Percentiles rank a stretch among this genome's conserved stretches.
phyloP scores from a whole-genome alignment of 2,888 invertebrate genomes.

The Saturnia japonica region DNA sequence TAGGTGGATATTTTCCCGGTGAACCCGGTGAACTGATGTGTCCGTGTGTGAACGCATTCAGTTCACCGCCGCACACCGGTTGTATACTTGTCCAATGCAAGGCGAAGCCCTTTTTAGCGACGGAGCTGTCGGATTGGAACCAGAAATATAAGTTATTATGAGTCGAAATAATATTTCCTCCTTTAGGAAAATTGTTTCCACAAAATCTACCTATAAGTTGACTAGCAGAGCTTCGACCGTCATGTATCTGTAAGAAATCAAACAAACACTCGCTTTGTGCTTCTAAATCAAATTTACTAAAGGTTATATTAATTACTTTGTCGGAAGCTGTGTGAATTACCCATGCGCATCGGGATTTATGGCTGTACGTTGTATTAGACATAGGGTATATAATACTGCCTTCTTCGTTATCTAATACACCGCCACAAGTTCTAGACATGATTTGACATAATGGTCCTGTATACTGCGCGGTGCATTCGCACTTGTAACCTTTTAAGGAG shows the following conservation, averaged over 20 bases:
- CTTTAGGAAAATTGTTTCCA: slow-evolving; percentile 85
- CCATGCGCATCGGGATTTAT: slow-evolving; percentile 90
- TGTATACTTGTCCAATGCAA: slow-evolving; percentile 89
- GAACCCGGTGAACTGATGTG: slow-evolving; percentile 93
- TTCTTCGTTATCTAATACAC: slow-evolving; percentile 64
- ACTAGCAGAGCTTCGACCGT: slow-evolving; percentile 88
- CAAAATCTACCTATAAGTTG: slow-evolving; percentile 91
- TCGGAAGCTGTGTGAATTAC: slow-evolving; percentile 85
- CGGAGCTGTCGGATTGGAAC: slow-evolving; percentile 88
- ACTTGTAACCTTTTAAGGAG: slow-evolving; percentile 66
- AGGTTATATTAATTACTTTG: slow-evolving; percentile 90
- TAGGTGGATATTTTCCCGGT: slow-evolving; percentile 92
- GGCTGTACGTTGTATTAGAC: slow-evolving; percentile 78
- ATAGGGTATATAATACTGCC: slow-evolving; percentile 86
- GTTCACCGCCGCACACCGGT: slow-evolving; percentile 88
- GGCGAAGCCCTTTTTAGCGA: slow-evolving; percentile 86
- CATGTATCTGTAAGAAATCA: slow-evolving; percentile 91
- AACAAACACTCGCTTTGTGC: slow-evolving; percentile 83
- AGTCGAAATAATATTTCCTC: slow-evolving; percentile 88
- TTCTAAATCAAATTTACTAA: slow-evolving; percentile 89
- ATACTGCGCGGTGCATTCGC: slow-evolving; percentile 86
- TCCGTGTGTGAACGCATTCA: slow-evolving; percentile 85
- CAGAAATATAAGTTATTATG: slow-evolving; percentile 89
- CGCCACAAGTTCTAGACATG: slow-evolving; percentile 70
- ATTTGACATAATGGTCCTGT: slow-evolving; percentile 85